Percentiles rank a stretch among this genome's conserved stretches.
These are phyloP conservation scores for Zootermopsis nevadensis DNA, from an alignment of 2,888 invertebrate species.

Conservation along the genomic window DNA sequence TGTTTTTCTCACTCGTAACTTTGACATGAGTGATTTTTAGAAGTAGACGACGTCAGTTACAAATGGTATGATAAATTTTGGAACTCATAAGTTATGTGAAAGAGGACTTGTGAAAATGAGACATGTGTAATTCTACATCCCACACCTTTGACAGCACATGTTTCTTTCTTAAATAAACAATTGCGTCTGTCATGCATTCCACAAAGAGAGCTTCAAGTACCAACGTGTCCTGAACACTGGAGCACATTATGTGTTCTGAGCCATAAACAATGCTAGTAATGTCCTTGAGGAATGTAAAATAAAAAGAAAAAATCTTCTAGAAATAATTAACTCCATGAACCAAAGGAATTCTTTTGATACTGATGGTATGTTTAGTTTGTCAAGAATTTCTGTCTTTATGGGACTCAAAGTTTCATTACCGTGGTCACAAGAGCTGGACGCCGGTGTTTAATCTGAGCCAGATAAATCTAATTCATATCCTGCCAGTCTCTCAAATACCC, in stretches of 20 bases:
- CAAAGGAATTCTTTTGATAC: too few relatives aligned
- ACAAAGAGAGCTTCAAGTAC: neutral
- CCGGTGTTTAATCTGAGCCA: too few relatives aligned
- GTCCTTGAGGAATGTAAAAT: neutral
- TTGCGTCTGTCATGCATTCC: neutral
- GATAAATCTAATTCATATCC: too few relatives aligned
- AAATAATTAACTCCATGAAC: too few relatives aligned
- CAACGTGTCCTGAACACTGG: neutral
- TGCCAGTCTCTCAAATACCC: too few relatives aligned
- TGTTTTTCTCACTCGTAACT: too few relatives aligned
- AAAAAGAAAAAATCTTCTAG: too few relatives aligned
- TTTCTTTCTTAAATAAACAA: neutral
- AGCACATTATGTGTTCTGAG: neutral
- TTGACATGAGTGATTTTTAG: neutral
- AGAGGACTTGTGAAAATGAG: neutral
- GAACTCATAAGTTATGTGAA: neutral
- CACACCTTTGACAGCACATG: neutral
- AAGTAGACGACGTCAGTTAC: neutral
- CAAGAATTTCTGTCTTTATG: too few relatives aligned
- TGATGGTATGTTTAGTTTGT: too few relatives aligned
- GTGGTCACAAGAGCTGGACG: too few relatives aligned
- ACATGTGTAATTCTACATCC: neutral
- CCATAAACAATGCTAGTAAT: neutral
- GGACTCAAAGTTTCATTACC: too few relatives aligned
- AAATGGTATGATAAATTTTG: neutral